These are phyloP conservation scores for Poeciliopsis turneri DNA, from an alignment of 2,797 vertebrate species.

Conservation along the genomic window DNA sequence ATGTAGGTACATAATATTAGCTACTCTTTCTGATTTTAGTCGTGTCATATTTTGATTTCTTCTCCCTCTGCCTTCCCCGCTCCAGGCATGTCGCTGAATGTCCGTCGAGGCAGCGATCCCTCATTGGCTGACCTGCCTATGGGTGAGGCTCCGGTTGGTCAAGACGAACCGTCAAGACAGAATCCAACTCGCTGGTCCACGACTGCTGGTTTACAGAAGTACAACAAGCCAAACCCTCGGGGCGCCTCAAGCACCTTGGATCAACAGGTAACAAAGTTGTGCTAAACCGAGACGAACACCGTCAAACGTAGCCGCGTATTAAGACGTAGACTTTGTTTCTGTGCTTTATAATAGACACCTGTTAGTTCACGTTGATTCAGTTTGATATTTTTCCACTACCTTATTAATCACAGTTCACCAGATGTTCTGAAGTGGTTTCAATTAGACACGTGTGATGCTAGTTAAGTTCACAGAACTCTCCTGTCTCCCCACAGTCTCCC, in stretches of 20 bases:
- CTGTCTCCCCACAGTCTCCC: conserved; percentile 34
- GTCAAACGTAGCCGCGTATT: background rate
- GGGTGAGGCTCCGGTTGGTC: conserved; percentile 77
- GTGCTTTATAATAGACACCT: conserved; percentile 4
- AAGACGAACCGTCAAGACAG: conserved; percentile 91
- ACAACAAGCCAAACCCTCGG: conserved; percentile 68
- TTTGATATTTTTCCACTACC: conserved; percentile 20
- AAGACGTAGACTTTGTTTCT: background rate
- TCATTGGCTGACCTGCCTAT: conserved; percentile 82
- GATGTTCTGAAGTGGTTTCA: conserved; percentile 33
- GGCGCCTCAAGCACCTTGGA: conserved; percentile 82
- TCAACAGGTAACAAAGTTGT: conserved; percentile 84
- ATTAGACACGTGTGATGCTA: conserved; percentile 32
- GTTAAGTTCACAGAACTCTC: conserved; percentile 43
- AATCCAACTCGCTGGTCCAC: conserved; percentile 94
- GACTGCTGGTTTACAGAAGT: conserved; percentile 89
- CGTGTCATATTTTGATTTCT: background rate
- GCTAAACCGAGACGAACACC: background rate
- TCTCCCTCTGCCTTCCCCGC: background rate
- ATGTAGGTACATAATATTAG: background rate
- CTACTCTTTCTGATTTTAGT: conserved; percentile 16
- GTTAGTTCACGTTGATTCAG: background rate
- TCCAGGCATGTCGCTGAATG: conserved; percentile 94
- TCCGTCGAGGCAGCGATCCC: conserved; percentile 96
- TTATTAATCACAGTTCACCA: conserved; percentile 23